phyloP scores from a whole-genome alignment of 2,888 invertebrate genomes.

The Drosophila putrida region DNA sequence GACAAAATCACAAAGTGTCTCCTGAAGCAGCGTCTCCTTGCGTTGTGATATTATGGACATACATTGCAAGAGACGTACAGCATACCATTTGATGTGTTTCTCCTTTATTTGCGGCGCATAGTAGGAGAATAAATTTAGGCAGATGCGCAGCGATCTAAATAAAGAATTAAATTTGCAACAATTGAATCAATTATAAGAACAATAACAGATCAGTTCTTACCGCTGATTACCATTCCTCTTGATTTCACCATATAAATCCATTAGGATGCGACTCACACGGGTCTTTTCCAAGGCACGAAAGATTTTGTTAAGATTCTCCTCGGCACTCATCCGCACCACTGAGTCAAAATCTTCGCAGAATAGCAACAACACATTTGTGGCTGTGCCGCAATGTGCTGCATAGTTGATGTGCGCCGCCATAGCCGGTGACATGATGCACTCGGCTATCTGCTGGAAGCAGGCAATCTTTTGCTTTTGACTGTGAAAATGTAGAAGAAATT shows the following conservation, averaged over 20 bases:
- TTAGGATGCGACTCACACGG: constrained; percentile 90
- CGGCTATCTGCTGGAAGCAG: constrained; percentile 90
- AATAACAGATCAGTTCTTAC: constrained; percentile 52
- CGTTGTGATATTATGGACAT: constrained; percentile 90
- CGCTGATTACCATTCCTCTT: constrained; percentile 90
- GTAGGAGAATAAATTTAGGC: constrained; percentile 91
- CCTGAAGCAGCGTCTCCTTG: constrained; percentile 86
- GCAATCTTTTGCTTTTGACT: constrained; percentile 90
- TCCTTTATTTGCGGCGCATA: constrained; percentile 91
- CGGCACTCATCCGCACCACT: constrained; percentile 92
- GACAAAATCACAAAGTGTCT: constrained; percentile 84
- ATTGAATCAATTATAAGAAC: background rate
- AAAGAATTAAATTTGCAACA: background rate
- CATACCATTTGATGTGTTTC: constrained; percentile 92
- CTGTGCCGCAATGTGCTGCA: constrained; percentile 88
- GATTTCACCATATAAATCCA: constrained; percentile 93
- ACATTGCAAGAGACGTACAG: constrained; percentile 91
- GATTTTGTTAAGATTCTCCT: constrained; percentile 92
- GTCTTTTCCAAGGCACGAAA: constrained; percentile 90
- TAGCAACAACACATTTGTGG: constrained; percentile 90
- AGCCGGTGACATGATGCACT: constrained; percentile 87
- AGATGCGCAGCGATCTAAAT: constrained; percentile 90
- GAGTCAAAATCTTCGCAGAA: constrained; percentile 92
- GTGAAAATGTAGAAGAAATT: background rate
- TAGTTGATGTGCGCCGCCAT: constrained; percentile 87